Percentiles rank a stretch among this genome's conserved stretches.
Evolutionary conservation across 2,113 vertebrate species (phyloP).

Genomic region (Rhinoderma darwinii): DNA sequence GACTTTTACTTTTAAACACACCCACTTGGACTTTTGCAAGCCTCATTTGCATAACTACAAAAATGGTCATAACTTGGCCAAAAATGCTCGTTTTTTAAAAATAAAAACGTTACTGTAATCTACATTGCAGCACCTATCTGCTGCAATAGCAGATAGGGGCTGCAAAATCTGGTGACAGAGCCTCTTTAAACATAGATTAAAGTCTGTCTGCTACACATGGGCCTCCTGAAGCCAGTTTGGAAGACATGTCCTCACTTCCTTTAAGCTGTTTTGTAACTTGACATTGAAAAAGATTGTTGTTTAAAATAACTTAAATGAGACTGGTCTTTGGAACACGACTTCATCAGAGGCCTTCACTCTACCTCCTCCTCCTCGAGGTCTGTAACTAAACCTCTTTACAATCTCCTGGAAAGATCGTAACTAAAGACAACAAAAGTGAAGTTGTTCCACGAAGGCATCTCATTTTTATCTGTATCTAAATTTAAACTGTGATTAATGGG

Average conservation of each 20-base stretch:
- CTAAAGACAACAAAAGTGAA: conserved; percentile 56
- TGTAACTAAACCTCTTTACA: conserved; percentile 23
- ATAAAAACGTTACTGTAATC: too few relatives aligned
- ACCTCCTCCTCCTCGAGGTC: conserved; percentile 7
- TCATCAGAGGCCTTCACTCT: neutral
- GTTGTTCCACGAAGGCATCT: conserved; percentile 17
- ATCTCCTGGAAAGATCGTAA: conserved; percentile 50
- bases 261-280: conserved; percentile 10
- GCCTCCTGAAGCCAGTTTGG: neutral
- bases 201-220: neutral
- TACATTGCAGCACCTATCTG: too few relatives aligned
- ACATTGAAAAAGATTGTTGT: neutral
- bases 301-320: conserved; percentile 28
- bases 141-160: too few relatives aligned
- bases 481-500: conserved; percentile 63
- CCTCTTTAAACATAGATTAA: neutral
- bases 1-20: too few relatives aligned
- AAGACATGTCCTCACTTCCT: neutral
- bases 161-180: too few relatives aligned
- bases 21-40: too few relatives aligned
- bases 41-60: too few relatives aligned
- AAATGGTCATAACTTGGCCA: too few relatives aligned
- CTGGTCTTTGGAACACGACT: neutral
- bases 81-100: too few relatives aligned
- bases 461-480: conserved; percentile 65